Base-by-base conservation (phyloP, 2,113 vertebrate species). In the Tragelaphus imberbis region DNA sequence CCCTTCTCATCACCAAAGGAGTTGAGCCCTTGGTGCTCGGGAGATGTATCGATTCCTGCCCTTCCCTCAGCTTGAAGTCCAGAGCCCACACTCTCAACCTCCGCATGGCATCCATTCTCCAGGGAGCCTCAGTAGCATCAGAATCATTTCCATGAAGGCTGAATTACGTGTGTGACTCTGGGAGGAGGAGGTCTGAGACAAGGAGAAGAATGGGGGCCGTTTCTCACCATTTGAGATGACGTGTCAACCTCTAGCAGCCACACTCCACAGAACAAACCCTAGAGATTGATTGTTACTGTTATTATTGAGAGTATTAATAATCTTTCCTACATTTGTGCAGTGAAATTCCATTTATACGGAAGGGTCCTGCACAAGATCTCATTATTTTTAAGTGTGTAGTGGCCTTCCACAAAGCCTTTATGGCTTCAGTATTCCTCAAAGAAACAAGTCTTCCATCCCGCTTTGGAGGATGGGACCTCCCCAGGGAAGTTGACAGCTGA, bases 91-190 rank as follows among this genome's bases (percentile, higher is more conserved):
- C 75, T 95, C 53, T 7, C 96, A 49, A 6, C 96, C 97, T 96
- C 96, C 0, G 0, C 91, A 86, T 49, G 71, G 90, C 84, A 96
- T 95, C 75, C 90, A 89, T 96, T 96, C 90, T 96, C 97, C 65
- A 77, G 95, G 94, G 97, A 98, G 84, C 75, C 65, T 97, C 90
- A 68, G 30, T 86, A 96, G 53, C n/a, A 0, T 97, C 90, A 95
- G 94, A 96, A 95, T 97, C 68, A 88, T 96, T 95, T 97, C 92
- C 82, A 75, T 82, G 28, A 97, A 92, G 80, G 95, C 88, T 97
- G 85, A 97, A 97, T 97, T 97, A 84, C 84, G 85, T 94, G 90
- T 89, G 51, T 97, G 82, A 95, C 65, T 97, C 71, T 82, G 75
- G 33, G 94, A 96, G 47, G 92, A 90, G 86, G 81, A 94, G 44